Base-by-base conservation (phyloP, 2,113 vertebrate genomes). In the Crotalus horridus region DNA sequence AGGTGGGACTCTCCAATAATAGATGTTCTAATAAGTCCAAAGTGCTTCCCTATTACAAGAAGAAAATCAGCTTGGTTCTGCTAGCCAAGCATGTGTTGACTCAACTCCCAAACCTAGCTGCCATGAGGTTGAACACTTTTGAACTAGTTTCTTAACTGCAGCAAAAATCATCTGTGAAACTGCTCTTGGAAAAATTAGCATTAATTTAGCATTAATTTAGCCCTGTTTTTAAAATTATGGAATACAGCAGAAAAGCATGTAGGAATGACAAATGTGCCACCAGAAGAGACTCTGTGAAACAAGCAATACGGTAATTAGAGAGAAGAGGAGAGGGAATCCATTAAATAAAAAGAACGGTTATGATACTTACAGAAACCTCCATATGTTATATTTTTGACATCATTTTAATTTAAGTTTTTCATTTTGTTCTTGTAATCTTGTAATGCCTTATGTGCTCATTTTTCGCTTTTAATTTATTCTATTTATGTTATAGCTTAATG, bases 391-490 rank as follows among this genome's bases (percentile, higher is more conserved):
- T 59, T 95, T 96, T 94, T 96, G 93, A 26, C 59, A 89, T 88
- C 86, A 21, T 4, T 26, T 53, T 94, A 93, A 94, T 94, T 94
- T 94, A 95, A 94, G 3, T 12, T 23, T 0, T 0, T 95, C 4
- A 88, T 94, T 97, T 59, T 95, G 39, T 90, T 93, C 53, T 95
- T 0, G 0, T 95, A 95, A 95, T 94, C 93, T 94, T 93, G 11
- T 94, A 92, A 97, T 95, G 21, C 48, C 48, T 92, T 92, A 91
- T 89, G 88, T 95, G 20, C 33, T 95, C 20, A 85, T 95, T 89
- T 95, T 95, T 88, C 51, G 26, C 86, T 95, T 96, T 95, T 94
- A 94, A 95, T 95, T 97, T 1, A 43, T 94, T 95, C 11, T 91
- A 58, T 94, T 95, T 94, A 51, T 21, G 9, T 92, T 94, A 81